phyloP scores from a whole-genome alignment of 23 tunicate genomes.

The Styela plicata region DNA sequence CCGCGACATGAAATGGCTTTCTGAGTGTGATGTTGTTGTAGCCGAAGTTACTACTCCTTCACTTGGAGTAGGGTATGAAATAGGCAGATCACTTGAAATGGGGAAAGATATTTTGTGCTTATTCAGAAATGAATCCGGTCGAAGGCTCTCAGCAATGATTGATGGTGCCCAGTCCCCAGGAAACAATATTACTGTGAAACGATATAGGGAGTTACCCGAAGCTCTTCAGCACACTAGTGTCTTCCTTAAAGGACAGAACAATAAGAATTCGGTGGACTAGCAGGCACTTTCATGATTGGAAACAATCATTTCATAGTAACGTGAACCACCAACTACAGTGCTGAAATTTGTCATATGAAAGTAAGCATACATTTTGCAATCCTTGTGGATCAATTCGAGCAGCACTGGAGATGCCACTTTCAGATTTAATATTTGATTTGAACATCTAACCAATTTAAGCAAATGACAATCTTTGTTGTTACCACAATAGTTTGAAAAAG shows the following conservation, averaged over 20 bases:
- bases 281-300: no score
- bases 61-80: constrained; percentile 87
- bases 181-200: constrained; percentile 6
- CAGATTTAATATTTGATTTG: no score
- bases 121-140: constrained; percentile 35
- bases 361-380: no score
- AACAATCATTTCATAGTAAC: no score
- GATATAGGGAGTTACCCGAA: neutral
- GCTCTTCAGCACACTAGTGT: neutral
- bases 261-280: neutral
- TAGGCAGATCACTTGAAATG: constrained; percentile 61
- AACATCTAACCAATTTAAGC: no score
- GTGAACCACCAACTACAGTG: no score
- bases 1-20: constrained; percentile 79
- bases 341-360: no score
- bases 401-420: no score
- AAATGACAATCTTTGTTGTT: no score
- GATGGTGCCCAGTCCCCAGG: constrained; percentile 45
- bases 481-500: no score
- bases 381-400: no score
- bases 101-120: constrained; percentile 59
- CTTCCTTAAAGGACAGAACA: neutral
- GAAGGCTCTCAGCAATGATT: constrained; percentile 76
- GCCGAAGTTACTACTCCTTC: constrained; percentile 90
- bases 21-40: constrained; percentile 57